Evolutionary conservation across 2,797 vertebrate species (phyloP).

Genomic region (Pantherophis alleghaniensis): DNA sequence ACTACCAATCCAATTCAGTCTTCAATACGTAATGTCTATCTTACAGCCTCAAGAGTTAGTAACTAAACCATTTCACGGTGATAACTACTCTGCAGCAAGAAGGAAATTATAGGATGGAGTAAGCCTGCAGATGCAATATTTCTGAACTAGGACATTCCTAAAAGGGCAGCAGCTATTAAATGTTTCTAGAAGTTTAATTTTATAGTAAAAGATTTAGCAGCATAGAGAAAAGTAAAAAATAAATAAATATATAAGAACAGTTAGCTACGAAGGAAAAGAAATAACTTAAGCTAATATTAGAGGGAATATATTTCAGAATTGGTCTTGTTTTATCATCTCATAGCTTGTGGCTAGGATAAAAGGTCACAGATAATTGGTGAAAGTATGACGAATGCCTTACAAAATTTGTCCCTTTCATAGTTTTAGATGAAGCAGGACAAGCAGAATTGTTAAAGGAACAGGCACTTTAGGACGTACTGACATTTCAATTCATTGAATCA

Average conservation of each 20-base stretch:
- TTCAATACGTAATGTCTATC: neutral
- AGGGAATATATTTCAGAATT: constrained; percentile 62
- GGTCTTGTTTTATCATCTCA: constrained; percentile 56
- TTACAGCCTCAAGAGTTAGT: neutral
- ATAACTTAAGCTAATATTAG: constrained; percentile 64
- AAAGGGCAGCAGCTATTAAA: constrained; percentile 66
- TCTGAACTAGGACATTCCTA: constrained; percentile 47
- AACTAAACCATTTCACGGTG: constrained; percentile 15
- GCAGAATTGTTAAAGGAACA: constrained; percentile 39
- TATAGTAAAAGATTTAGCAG: constrained; percentile 45
- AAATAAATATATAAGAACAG: constrained; percentile 29
- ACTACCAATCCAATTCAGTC: neutral
- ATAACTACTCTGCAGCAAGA: constrained; percentile 17
- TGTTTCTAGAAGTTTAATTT: constrained; percentile 59
- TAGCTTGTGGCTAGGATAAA: constrained; percentile 58
- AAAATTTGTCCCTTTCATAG: constrained; percentile 32
- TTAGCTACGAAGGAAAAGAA: constrained; percentile 41
- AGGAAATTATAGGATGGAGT: constrained; percentile 5
- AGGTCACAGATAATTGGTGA: constrained; percentile 68
- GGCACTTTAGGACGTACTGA: constrained; percentile 22
- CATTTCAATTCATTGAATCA: constrained; percentile 17
- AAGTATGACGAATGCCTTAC: constrained; percentile 55
- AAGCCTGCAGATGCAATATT: constrained; percentile 40
- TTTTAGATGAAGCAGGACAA: constrained; percentile 32
- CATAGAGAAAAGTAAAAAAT: constrained; percentile 40